Evolutionary conservation across 2,797 vertebrate genomes (phyloP).

Genomic region (Myotis pilosus): DNA sequence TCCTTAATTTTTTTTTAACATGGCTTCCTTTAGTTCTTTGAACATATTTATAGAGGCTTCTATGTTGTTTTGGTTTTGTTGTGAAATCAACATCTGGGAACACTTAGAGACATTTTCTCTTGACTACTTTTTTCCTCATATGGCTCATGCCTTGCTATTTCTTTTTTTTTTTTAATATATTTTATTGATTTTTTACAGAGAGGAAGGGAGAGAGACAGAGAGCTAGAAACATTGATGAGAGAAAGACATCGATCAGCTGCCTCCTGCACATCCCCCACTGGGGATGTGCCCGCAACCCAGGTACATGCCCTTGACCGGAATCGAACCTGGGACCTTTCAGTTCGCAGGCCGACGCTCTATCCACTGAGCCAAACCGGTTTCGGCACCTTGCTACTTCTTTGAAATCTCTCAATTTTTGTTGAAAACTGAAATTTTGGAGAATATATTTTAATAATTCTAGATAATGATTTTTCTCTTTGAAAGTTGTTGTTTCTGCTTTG

Average conservation of each 20-base stretch:
- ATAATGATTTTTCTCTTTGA: neutral
- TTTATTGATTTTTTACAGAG: no score
- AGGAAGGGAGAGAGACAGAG: no score
- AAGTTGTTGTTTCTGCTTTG: neutral
- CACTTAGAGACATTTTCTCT: neutral
- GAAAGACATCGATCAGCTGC: no score
- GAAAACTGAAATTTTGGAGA: neutral
- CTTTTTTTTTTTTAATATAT: neutral
- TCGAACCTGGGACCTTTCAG: no score
- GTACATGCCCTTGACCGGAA: no score
- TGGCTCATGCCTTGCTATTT: neutral
- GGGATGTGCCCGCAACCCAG: no score
- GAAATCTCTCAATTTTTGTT: neutral
- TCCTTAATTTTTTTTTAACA: neutral
- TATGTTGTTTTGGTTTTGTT: neutral
- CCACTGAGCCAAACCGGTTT: no score
- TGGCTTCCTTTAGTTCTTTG: neutral
- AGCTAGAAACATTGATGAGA: no score
- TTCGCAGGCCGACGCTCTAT: no score
- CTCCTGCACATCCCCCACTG: no score
- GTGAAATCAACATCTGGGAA: neutral
- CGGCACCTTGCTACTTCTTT: neutral
- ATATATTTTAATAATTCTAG: neutral
- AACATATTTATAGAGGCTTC: neutral
- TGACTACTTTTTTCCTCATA: neutral